A percentile compares a stretch with the other conserved stretches of the same genome.
Conservation (phyloP, 2,113 vertebrate species). For the Carollia perspicillata region DNA sequence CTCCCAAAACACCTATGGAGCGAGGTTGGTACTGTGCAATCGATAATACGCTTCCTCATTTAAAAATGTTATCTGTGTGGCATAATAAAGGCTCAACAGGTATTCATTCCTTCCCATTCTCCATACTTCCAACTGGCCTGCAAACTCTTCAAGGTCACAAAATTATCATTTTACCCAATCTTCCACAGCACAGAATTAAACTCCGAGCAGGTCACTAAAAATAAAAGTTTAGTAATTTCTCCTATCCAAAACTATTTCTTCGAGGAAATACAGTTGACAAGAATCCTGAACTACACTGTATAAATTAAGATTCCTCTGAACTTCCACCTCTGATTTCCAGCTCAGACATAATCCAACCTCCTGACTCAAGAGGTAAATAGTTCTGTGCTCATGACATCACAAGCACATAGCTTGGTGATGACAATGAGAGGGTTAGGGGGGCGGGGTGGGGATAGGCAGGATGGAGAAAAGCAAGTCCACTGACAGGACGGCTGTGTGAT, state of each 20-base stretch:
- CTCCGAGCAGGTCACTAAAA: slow-evolving; percentile 2
- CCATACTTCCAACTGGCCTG: background rate
- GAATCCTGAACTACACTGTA: slow-evolving; percentile 2
- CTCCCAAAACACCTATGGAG: background rate
- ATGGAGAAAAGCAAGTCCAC: background rate
- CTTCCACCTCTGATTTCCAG: slow-evolving; percentile 39
- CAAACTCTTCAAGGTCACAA: background rate
- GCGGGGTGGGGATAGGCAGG: background rate
- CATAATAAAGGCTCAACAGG: background rate
- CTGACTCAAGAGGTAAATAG: slow-evolving; percentile 33
- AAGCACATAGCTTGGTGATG: slow-evolving; percentile 53
- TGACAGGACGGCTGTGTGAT: background rate
- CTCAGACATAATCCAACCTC: slow-evolving; percentile 18
- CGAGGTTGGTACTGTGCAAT: background rate
- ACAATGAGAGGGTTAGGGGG: background rate
- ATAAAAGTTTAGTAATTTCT: background rate
- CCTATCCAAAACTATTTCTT: background rate
- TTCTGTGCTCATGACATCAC: slow-evolving; percentile 50
- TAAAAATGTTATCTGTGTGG: background rate
- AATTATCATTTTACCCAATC: background rate
- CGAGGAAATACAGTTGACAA: slow-evolving; percentile 31
- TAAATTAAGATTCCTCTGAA: slow-evolving; percentile 14
- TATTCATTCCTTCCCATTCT: background rate
- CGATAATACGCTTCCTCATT: background rate
- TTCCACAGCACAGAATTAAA: background rate